These are phyloP conservation scores for Dolomedes plantarius DNA, from an alignment of 2,888 invertebrate genomes.

Conservation along the genomic window DNA sequence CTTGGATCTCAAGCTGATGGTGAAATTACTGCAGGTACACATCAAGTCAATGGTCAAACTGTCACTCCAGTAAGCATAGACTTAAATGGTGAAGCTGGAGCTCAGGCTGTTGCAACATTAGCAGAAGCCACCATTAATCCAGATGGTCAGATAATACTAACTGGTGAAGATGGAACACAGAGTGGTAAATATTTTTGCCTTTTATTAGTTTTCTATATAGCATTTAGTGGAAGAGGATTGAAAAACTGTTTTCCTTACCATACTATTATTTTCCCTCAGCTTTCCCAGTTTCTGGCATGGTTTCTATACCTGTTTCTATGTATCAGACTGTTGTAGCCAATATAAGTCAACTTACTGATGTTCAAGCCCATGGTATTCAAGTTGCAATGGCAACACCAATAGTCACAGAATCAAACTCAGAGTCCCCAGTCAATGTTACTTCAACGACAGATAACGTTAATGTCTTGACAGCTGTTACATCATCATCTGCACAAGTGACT, in stretches of 20 bases:
- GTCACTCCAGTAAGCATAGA: slow-evolving; percentile 85
- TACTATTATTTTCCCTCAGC: slow-evolving; percentile 61
- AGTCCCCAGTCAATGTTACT: slow-evolving; percentile 63
- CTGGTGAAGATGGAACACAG: slow-evolving; percentile 90
- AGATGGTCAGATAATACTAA: slow-evolving; percentile 95
- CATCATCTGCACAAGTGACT: slow-evolving; percentile 54
- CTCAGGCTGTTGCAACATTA: slow-evolving; percentile 80
- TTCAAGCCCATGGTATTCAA: slow-evolving; percentile 74
- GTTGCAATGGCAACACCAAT: slow-evolving; percentile 76
- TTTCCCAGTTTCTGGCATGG: slow-evolving; percentile 88
- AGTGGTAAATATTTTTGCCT: slow-evolving; percentile 69
- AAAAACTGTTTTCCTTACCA: neutral
- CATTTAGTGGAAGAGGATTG: neutral
- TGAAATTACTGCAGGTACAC: slow-evolving; percentile 79
- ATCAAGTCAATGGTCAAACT: slow-evolving; percentile 74
- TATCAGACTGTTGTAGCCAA: slow-evolving; percentile 96
- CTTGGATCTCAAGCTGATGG: slow-evolving; percentile 77
- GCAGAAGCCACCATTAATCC: slow-evolving; percentile 93
- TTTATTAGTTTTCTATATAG: slow-evolving; percentile 72
- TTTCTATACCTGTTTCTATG: slow-evolving; percentile 96
- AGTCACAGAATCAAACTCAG: slow-evolving; percentile 74
- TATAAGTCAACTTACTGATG: slow-evolving; percentile 73
- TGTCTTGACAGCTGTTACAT: slow-evolving; percentile 62
- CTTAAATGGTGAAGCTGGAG: slow-evolving; percentile 80
- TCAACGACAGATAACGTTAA: slow-evolving; percentile 63